These are phyloP conservation scores for Myotis lucifugus DNA, from an alignment of 2,113 vertebrate genomes.

Conservation along the genomic window DNA sequence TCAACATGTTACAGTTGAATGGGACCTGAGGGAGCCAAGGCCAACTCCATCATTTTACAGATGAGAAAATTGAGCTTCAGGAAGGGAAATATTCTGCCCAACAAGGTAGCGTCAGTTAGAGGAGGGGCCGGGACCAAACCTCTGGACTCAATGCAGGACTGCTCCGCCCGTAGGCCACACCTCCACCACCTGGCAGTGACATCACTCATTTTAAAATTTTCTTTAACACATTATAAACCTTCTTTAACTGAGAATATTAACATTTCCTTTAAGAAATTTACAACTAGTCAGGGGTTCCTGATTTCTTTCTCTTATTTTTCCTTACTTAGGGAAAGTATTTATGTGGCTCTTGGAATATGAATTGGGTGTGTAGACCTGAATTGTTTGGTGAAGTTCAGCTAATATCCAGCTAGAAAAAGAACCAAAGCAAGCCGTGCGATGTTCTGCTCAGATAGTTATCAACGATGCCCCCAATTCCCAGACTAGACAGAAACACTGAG, in stretches of 20 bases:
- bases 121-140: background rate
- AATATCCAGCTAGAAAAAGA: conserved; percentile 21
- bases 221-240: background rate
- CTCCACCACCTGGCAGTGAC: background rate
- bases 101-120: background rate
- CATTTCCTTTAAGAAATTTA: background rate
- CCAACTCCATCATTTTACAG: conserved; percentile 36
- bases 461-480: background rate
- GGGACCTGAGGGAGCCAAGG: conserved; percentile 7
- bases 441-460: background rate
- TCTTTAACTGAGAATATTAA: background rate
- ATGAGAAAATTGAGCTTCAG: conserved; percentile 43
- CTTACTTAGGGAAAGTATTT: background rate
- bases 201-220: background rate
- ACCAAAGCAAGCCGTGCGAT: background rate
- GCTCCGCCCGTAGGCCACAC: background rate
- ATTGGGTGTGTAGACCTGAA: background rate
- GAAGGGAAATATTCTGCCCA: background rate
- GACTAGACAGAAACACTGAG: background rate
- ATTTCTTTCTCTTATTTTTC: background rate
- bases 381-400: background rate
- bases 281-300: background rate
- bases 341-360: background rate
- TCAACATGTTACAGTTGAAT: conserved; percentile 13
- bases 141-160: background rate